Percentiles rank a stretch among this genome's conserved stretches.
Evolutionary conservation across 2,113 vertebrate genomes (phyloP).

Genomic region (Crypturellus undulatus): DNA sequence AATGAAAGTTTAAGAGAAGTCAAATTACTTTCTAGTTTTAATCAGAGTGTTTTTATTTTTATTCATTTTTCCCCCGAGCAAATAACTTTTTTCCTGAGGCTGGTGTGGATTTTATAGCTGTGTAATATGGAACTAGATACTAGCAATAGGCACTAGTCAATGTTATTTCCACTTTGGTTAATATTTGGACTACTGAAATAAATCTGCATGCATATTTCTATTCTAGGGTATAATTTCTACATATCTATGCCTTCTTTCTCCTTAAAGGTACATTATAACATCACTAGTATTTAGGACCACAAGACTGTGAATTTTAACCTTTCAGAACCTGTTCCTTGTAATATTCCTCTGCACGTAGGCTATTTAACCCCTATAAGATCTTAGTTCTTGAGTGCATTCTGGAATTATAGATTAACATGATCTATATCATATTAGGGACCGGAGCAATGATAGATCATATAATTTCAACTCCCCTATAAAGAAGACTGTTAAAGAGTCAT

Average conservation of each 20-base stretch:
- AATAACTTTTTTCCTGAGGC: neutral
- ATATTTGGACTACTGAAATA: neutral
- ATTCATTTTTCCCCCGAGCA: neutral
- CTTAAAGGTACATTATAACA: neutral
- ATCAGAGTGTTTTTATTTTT: neutral
- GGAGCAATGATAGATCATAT: neutral
- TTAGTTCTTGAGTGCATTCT: neutral
- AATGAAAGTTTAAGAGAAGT: constrained; percentile 45
- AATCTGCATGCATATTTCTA: fast-evolving
- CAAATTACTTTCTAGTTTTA: constrained; percentile 26
- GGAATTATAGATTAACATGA: neutral
- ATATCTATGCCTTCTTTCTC: neutral
- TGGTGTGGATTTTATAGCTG: constrained; percentile 10
- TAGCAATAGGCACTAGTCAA: neutral
- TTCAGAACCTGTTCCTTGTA: neutral
- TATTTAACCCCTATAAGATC: neutral
- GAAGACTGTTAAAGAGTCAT: neutral
- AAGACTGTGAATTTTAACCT: neutral
- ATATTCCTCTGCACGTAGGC: neutral
- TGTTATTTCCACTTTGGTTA: neutral
- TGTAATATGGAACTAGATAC: neutral
- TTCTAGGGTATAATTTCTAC: neutral
- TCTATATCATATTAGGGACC: neutral
- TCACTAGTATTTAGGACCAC: neutral
- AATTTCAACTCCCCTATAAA: neutral